phyloP scores from a whole-genome alignment of 1,140 invertebrate species.

The Fopius arisanus region DNA sequence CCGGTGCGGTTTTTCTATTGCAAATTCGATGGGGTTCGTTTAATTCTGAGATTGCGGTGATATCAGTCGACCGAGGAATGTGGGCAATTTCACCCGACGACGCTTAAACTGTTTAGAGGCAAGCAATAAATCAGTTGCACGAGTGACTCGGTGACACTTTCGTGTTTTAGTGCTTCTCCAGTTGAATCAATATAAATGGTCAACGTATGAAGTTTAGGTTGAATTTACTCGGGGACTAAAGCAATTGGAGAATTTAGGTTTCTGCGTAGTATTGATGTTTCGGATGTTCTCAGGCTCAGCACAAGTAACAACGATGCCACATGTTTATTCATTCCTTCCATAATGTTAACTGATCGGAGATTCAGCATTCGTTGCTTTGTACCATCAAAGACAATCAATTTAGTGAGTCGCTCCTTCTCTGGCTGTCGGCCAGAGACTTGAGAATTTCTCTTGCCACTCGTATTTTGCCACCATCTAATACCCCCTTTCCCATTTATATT shows the following conservation, averaged over 20 bases:
- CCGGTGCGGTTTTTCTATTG: slow-evolving; percentile 28
- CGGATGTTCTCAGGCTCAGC: too few species aligned
- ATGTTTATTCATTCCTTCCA: background rate
- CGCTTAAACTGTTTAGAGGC: slow-evolving; percentile 8
- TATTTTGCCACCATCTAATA: background rate
- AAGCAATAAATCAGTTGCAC: slow-evolving; percentile 18
- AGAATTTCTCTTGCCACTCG: background rate
- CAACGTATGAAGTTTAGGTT: background rate
- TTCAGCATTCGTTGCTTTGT: background rate
- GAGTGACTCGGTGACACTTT: slow-evolving; percentile 13
- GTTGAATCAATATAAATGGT: background rate
- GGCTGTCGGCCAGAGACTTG: background rate
- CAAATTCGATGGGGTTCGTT: background rate
- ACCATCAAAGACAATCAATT: background rate
- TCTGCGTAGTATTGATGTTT: too few species aligned
- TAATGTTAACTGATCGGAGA: background rate
- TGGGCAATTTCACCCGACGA: slow-evolving; percentile 19
- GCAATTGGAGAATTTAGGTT: too few species aligned
- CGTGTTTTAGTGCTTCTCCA: background rate
- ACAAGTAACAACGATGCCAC: too few species aligned
- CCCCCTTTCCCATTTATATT: background rate
- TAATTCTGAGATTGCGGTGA: slow-evolving; percentile 11
- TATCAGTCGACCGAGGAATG: slow-evolving; percentile 5
- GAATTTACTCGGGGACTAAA: background rate
- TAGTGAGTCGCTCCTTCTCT: background rate